Evolutionary conservation across 1,140 invertebrate species (phyloP).

Genomic region (Camponotus vicinus): DNA sequence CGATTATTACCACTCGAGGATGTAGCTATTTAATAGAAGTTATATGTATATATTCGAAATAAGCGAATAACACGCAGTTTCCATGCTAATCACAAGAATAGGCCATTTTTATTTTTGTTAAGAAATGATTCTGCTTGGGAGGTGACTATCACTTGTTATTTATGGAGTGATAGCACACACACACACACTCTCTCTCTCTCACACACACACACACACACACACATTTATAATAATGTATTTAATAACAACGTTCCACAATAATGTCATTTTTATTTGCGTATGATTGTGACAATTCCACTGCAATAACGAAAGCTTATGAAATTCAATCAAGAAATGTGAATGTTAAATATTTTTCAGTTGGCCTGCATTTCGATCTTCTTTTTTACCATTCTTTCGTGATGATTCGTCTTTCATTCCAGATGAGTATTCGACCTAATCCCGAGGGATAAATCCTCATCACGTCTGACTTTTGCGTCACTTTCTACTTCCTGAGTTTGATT

Average conservation of each 20-base stretch:
- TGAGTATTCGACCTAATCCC: constrained; percentile 71
- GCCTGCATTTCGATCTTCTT: constrained; percentile 18
- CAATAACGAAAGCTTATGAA: not conserved
- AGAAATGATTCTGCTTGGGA: not conserved
- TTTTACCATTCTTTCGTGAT: constrained; percentile 23
- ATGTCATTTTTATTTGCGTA: not conserved
- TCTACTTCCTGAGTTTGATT: constrained; percentile 74
- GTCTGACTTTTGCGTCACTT: constrained; percentile 60
- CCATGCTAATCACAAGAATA: not conserved
- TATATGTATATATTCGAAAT: not conserved
- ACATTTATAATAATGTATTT: constrained; percentile 29
- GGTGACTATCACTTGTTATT: constrained; percentile 37
- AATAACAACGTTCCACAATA: constrained; percentile 14
- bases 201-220: too few species aligned
- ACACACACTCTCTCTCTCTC: too few species aligned
- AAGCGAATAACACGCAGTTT: not conserved
- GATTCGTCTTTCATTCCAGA: constrained; percentile 50
- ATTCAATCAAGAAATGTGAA: not conserved
- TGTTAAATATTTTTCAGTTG: constrained; percentile 12
- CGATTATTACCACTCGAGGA: not conserved
- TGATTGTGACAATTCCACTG: not conserved
- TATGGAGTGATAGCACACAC: not conserved
- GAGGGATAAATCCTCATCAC: constrained; percentile 70
- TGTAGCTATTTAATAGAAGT: not conserved
- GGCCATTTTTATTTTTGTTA: constrained; percentile 5